Base-by-base conservation (phyloP, 2,888 invertebrate species). In the Philereme transversata region DNA sequence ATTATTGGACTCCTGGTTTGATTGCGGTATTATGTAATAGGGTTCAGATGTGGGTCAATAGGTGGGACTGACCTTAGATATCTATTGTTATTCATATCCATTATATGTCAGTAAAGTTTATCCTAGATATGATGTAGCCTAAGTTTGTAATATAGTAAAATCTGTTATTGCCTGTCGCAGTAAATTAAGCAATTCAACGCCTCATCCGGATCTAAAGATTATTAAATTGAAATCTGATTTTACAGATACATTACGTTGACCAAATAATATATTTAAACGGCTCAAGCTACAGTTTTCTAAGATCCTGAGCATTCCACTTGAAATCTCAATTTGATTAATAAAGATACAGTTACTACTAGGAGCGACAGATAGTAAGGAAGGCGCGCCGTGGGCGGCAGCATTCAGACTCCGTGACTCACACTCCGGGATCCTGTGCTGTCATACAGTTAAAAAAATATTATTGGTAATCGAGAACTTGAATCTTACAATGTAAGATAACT, bases 391-490 rank as follows among this genome's bases (percentile, higher is more conserved):
- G 79, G 79, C 74, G 78, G 68, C 65, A 66, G 71, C 73, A 74
- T 76, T 67, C 67, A 65, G 71, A 73, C 69, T 73, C 74, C 77
- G 67, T 80, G 80, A 80, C 73, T 79, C 80, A 80, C 69, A 67
- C 71, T 69, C 65, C 22, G 45, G 51, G 69, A 60, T 73, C 56
- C 70, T 69, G 72, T 65, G 67, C 68, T 67, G 62, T 73, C 69
- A 65, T 67, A 61, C 62, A 49, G 63, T 64, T 66, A 67, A 65
- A 59, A 60, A 64, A 62, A 61, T 55, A 64, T 59, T 68, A 63
- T 59, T 59, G 62, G 51, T 62, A 59, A 59, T 59, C 63, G 35
- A 43, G 52, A 59, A 52, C 49, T 45, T 56, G 51, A 47, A 60
- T 55, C 55, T 51, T 38, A 51, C 22, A 33, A 46, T 40, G 33